phyloP scores from a whole-genome alignment of 2,113 vertebrate species.

The Nyctereutes procyonoides region DNA sequence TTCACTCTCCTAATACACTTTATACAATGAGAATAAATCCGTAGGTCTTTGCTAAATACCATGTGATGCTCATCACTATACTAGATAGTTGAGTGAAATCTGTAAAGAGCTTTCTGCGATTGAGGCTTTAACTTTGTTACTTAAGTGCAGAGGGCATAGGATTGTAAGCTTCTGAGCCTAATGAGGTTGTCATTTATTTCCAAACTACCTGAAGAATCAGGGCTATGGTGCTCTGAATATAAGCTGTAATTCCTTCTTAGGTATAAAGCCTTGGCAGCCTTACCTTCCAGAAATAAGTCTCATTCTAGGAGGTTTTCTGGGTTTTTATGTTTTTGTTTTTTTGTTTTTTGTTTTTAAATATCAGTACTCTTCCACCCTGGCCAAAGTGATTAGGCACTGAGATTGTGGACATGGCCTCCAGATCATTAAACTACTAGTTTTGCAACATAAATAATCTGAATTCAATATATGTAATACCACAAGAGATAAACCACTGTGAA shows the following conservation, averaged over 20 bases:
- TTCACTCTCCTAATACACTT: background rate
- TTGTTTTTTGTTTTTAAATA: background rate
- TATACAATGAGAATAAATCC: background rate
- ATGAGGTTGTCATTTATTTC: conserved; percentile 33
- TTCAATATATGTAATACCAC: background rate
- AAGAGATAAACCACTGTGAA: conserved; percentile 45
- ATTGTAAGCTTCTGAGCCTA: background rate
- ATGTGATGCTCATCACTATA: background rate
- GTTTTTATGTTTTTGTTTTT: too few species aligned
- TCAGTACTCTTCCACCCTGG: background rate
- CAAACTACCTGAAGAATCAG: background rate
- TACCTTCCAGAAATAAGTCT: conserved; percentile 23
- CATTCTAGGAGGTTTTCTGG: background rate
- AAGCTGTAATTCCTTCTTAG: background rate
- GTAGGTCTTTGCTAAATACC: background rate
- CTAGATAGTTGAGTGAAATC: background rate
- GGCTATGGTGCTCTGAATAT: background rate
- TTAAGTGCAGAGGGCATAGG: background rate
- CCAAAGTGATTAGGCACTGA: background rate
- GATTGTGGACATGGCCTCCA: background rate
- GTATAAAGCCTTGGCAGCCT: background rate
- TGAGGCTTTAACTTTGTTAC: background rate
- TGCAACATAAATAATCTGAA: conserved; percentile 46
- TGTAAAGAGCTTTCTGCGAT: background rate
- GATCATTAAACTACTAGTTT: conserved; percentile 38